Evolutionary conservation across 2,113 vertebrate species (phyloP), one percentile per base, ranked within the genome.

Genomic region (Sturnus vulgaris): DNA sequence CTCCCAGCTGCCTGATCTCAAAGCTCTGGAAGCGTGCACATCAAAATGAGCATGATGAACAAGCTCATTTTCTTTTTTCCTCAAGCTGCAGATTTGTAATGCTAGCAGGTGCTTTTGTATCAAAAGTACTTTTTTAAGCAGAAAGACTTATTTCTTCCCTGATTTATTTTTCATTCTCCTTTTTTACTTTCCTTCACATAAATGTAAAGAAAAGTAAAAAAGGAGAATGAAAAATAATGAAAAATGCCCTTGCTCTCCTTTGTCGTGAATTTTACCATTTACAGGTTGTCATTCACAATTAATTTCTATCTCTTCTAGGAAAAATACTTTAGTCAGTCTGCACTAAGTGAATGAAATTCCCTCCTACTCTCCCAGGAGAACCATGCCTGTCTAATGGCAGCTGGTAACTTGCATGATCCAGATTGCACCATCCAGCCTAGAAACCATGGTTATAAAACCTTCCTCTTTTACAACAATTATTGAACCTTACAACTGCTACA

Each of bases 1-100:
- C 60, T 92, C 77, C 79, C 66, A 94, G 85, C 37, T 88, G 90
- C 88, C 80, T 95, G 52, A 65, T 70, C 55, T 92, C 70, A 92
- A 95, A 90, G 49, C 61, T 95, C 37, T 64, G 86, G 93, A 94
- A 90, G 55, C 0, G 0, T 30, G n/a, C 19, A 52, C 61, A 63
- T 55, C 59, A 83, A 91, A 96, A 86, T 27, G 31, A 90, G 77
- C 71, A 53, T 2, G 0, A 68, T n/a, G 72, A 92, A 85, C 86
- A 89, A 56, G 28, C 22, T 88, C 20, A 27, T 84, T 79, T 79
- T 42, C 33, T 40, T 72, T 89, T 82, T 44, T 59, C 25, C 60
- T 86, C 69, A 82, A 69, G 66, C 70, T 85, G 70, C 50, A 52
- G 39, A 80, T 63, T 24, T 65, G 56, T 82, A 63, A 63, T 52